These are phyloP conservation scores for Rhingia rostrata DNA, from an alignment of 2,888 invertebrate genomes.

Conservation along the genomic window DNA sequence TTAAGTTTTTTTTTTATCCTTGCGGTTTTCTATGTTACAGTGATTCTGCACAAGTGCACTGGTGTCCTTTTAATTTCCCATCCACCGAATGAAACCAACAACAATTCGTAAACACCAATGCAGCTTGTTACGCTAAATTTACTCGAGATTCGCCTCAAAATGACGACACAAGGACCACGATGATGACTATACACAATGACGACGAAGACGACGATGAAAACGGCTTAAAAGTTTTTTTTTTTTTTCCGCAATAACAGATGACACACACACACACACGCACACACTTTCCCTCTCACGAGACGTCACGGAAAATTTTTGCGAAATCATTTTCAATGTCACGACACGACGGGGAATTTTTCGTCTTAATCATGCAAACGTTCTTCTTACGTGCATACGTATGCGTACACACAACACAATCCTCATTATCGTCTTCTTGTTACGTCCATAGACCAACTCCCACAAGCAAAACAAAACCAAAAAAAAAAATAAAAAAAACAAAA, in stretches of 20 bases:
- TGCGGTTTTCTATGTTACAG: too few species aligned
- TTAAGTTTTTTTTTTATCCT: too few species aligned
- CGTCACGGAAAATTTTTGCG: slow-evolving; percentile 4
- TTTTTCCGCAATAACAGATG: slow-evolving; percentile 18
- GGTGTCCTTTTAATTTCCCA: too few species aligned
- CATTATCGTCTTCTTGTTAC: not conserved
- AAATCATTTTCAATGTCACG: slow-evolving; percentile 63
- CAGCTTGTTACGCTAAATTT: too few species aligned
- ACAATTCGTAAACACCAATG: too few species aligned
- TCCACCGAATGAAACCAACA: too few species aligned
- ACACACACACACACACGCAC: slow-evolving; percentile 57
- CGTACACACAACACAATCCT: slow-evolving; percentile 12
- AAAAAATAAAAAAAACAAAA: not conserved
- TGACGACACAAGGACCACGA: too few species aligned
- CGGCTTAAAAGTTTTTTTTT: too few species aligned
- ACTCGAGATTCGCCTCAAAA: too few species aligned
- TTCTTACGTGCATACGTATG: not conserved
- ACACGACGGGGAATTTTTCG: not conserved
- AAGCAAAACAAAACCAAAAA: slow-evolving; percentile 1
- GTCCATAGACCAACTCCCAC: slow-evolving; percentile 17
- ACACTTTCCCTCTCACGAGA: slow-evolving; percentile 26
- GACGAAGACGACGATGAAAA: too few species aligned
- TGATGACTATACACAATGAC: too few species aligned
- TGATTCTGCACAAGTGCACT: too few species aligned
- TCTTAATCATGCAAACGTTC: not conserved